Conservation (phyloP, 2,797 vertebrate species). For the Ammospiza maritima region DNA sequence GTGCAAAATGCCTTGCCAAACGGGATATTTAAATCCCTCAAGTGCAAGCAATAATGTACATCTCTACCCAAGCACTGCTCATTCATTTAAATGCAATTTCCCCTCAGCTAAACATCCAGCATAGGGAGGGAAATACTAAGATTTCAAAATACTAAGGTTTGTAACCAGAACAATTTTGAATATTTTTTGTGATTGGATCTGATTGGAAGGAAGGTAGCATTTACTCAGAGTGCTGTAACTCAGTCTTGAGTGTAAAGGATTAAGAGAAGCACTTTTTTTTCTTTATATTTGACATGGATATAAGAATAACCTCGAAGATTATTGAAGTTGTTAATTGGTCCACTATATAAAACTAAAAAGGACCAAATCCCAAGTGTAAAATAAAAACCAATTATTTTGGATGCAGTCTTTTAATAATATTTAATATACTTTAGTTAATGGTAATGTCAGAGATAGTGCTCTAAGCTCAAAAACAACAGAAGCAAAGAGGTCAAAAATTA, state of each 20-base stretch:
- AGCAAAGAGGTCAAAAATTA: background rate
- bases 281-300: background rate
- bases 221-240: background rate
- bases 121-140: background rate
- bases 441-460: background rate
- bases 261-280: background rate
- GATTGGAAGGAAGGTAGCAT: background rate
- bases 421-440: background rate
- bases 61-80: background rate
- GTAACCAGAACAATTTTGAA: background rate
- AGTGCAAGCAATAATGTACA: accelerated
- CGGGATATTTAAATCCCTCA: background rate
- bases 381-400: background rate
- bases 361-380: background rate
- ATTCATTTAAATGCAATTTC: background rate
- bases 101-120: background rate
- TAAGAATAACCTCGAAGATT: background rate
- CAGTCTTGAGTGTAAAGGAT: background rate
- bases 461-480: background rate
- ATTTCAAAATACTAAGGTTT: background rate
- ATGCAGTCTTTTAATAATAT: background rate
- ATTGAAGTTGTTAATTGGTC: background rate
- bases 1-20: background rate
- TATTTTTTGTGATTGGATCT: background rate
- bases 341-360: background rate